phyloP scores from a whole-genome alignment of 2,888 invertebrate genomes.

The Iphiclides podalirius region DNA sequence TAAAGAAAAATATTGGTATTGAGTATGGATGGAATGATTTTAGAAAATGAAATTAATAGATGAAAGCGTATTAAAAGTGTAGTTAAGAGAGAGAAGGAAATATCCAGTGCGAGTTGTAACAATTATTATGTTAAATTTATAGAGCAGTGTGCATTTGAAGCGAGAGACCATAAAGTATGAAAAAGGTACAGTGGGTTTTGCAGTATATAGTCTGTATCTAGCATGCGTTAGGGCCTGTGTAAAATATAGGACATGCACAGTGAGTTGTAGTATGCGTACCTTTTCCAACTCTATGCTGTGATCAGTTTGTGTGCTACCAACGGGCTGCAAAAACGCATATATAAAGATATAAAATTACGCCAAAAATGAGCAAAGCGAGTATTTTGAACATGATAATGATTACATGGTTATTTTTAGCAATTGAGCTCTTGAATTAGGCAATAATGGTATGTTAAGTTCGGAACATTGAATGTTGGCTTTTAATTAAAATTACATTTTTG shows the following conservation, averaged over 20 bases:
- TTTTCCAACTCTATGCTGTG: conserved; percentile 80
- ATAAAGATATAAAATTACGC: conserved; percentile 38
- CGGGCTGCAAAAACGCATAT: conserved; percentile 80
- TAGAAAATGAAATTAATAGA: too few species aligned
- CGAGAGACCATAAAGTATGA: conserved; percentile 54
- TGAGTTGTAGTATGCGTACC: conserved; percentile 74
- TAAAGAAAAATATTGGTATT: too few species aligned
- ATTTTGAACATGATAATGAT: neutral
- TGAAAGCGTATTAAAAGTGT: too few species aligned
- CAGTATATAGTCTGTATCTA: conserved; percentile 23
- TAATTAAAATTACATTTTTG: too few species aligned
- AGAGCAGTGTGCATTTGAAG: conserved; percentile 25
- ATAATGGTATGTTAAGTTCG: too few species aligned
- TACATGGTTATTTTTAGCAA: conserved; percentile 7
- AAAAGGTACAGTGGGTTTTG: conserved; percentile 56
- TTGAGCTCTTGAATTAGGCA: too few species aligned
- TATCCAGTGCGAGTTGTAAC: too few species aligned
- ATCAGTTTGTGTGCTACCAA: conserved; percentile 76
- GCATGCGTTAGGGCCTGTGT: conserved; percentile 40
- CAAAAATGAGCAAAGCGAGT: conserved; percentile 8
- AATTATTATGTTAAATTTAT: neutral
- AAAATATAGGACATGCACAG: conserved; percentile 57
- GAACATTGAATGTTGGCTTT: too few species aligned
- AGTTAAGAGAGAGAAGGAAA: too few species aligned
- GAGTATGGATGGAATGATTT: too few species aligned